These are phyloP conservation scores for Protobothrops flavoviridis DNA, from an alignment of 2,113 vertebrate species.

Conservation along the genomic window DNA sequence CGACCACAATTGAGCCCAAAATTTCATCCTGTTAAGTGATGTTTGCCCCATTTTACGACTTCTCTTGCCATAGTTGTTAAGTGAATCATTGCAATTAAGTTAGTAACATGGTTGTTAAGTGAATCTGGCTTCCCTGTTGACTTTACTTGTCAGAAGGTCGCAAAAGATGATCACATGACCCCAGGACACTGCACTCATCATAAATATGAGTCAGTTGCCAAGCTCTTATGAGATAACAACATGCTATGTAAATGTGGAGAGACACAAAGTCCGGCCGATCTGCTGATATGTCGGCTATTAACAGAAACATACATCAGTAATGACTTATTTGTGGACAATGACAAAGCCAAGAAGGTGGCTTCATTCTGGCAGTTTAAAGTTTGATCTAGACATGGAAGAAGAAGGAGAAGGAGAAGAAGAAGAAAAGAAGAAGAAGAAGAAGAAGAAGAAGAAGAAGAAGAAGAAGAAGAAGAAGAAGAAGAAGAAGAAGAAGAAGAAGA, in stretches of 20 bases:
- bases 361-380: neutral
- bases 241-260: neutral
- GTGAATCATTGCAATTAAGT: neutral
- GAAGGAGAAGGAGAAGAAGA: too few relatives aligned
- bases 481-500: too few relatives aligned
- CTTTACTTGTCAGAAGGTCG: neutral
- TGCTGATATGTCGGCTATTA: neutral
- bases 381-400: neutral
- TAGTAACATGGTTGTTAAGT: neutral
- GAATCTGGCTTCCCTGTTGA: neutral
- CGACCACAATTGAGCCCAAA: neutral
- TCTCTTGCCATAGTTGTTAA: neutral
- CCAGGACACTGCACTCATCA: neutral
- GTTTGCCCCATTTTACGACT: neutral
- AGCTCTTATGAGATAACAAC: neutral
- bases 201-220: neutral
- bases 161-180: neutral
- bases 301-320: neutral
- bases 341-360: neutral
- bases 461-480: too few relatives aligned
- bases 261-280: neutral
- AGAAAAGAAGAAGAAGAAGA: too few relatives aligned
- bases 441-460: too few relatives aligned
- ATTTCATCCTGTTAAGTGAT: neutral
- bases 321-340: neutral